Conservation (phyloP, 2,113 vertebrate genomes). For the Nothocercus nigrocapillus region DNA sequence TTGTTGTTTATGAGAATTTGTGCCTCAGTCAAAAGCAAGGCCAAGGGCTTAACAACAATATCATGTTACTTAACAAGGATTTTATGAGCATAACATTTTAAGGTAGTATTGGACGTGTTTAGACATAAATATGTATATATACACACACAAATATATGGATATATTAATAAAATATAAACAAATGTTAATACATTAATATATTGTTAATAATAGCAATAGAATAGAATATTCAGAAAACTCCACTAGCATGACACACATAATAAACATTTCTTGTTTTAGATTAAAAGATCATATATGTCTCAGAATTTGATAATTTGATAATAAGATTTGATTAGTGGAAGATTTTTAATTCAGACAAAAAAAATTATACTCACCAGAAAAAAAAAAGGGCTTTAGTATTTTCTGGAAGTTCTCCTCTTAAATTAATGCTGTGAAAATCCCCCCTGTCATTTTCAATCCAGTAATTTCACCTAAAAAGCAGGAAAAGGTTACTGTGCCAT, state of each 20-base stretch:
- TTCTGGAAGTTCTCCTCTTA: slow-evolving; percentile 80
- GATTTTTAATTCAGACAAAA: not conserved
- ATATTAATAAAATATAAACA: too few relatives aligned
- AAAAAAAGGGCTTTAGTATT: slow-evolving; percentile 75
- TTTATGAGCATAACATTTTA: not conserved
- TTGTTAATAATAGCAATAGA: not conserved
- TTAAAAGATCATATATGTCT: not conserved
- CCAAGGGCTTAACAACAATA: not conserved
- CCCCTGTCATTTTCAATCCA: slow-evolving; percentile 77
- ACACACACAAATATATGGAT: too few relatives aligned
- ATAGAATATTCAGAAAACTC: not conserved
- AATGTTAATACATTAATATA: too few relatives aligned
- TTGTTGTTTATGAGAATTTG: not conserved
- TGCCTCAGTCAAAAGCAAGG: not conserved
- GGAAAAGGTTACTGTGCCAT: not conserved
- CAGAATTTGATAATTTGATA: too few relatives aligned
- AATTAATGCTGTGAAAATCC: slow-evolving; percentile 85
- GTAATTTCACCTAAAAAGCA: slow-evolving; percentile 76
- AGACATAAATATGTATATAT: not conserved
- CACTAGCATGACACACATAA: not conserved
- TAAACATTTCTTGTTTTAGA: not conserved
- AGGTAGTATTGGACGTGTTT: not conserved
- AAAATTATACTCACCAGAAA: slow-evolving; percentile 73
- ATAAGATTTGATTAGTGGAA: too few relatives aligned
- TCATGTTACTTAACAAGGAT: not conserved